Conservation (phyloP, 2,888 invertebrate genomes). For the Hirudinaria manillensis region DNA sequence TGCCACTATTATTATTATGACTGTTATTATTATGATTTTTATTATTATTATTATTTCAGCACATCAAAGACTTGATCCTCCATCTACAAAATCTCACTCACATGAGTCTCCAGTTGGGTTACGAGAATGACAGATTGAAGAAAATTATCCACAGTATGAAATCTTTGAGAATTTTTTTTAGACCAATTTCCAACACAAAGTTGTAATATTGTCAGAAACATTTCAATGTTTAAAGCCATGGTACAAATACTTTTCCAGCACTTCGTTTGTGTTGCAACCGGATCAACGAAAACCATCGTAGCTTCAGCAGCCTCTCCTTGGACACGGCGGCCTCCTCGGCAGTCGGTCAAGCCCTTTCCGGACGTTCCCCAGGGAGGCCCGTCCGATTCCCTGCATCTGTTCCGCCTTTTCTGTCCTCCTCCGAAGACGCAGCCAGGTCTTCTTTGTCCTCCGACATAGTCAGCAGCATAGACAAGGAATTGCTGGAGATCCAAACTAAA, state of each 20-base stretch:
- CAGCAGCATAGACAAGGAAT: slow-evolving; percentile 44
- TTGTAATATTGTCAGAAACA: too few relatives aligned
- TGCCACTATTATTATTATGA: background rate
- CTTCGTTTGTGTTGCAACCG: slow-evolving; percentile 33
- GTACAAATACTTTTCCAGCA: slow-evolving; percentile 3
- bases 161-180: background rate
- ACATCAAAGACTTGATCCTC: slow-evolving; percentile 46
- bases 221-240: too few relatives aligned
- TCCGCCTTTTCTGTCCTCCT: background rate
- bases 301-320: slow-evolving; percentile 31
- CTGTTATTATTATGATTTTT: background rate
- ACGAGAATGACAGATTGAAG: slow-evolving; percentile 41
- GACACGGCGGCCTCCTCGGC: background rate
- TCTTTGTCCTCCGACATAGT: slow-evolving; percentile 19
- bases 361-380: background rate
- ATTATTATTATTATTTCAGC: slow-evolving; percentile 37
- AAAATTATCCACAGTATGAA: slow-evolving; percentile 45
- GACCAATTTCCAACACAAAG: background rate
- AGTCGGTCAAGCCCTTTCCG: background rate
- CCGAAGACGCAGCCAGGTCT: background rate
- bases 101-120: slow-evolving; percentile 41
- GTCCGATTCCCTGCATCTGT: background rate
- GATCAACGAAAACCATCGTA: slow-evolving; percentile 34
- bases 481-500: slow-evolving; percentile 47
- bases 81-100: slow-evolving; percentile 45